Evolutionary conservation across 2,113 vertebrate species (phyloP).

Genomic region (Calcarius ornatus): DNA sequence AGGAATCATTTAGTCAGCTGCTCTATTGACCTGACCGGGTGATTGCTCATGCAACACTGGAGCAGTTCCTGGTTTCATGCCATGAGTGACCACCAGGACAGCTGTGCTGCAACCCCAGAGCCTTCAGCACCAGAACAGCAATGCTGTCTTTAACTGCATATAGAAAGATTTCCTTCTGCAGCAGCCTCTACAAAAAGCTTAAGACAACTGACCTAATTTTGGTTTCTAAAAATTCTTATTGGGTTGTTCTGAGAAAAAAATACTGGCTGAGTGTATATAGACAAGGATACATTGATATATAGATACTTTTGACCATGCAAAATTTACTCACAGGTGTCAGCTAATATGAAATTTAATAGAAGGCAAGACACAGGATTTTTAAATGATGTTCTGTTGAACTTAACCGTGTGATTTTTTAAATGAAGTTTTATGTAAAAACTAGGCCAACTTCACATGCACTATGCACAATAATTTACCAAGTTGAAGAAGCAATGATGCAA

Average conservation of each 20-base stretch:
- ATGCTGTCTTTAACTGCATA: background rate
- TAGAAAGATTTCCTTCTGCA: background rate
- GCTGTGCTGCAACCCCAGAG: background rate
- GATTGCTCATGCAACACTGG: background rate
- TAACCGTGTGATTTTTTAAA: background rate
- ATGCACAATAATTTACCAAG: background rate
- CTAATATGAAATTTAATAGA: background rate
- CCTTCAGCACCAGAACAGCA: background rate
- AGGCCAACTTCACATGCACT: background rate
- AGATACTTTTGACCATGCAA: background rate
- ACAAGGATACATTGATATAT: background rate
- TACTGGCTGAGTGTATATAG: background rate
- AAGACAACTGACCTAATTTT: background rate
- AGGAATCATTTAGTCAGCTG: background rate
- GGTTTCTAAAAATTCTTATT: constrained; percentile 20
- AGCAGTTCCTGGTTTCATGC: background rate
- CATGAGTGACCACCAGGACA: background rate
- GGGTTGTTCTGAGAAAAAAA: background rate
- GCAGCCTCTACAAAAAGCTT: background rate
- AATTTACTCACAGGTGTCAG: background rate
- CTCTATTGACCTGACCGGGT: background rate
- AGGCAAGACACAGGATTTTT: background rate
- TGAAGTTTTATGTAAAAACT: background rate
- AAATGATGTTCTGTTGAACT: background rate
- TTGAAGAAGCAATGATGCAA: background rate